Evolutionary conservation across 2,797 vertebrate genomes (phyloP).

Genomic region (Tolypeutes matacus): DNA sequence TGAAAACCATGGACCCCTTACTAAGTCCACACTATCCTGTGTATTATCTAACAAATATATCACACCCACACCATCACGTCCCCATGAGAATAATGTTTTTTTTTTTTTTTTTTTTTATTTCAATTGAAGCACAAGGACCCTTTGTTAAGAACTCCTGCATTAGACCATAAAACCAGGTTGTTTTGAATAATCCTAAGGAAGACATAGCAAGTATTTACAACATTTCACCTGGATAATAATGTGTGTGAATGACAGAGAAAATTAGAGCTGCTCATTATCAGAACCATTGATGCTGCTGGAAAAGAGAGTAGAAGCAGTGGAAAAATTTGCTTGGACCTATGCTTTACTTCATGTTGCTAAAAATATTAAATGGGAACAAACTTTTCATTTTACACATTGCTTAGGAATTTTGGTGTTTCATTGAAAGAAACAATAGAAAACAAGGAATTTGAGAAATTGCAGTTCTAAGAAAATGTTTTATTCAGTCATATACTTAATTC

Average conservation of each 20-base stretch:
- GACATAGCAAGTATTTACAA: not conserved
- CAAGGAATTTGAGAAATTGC: not conserved
- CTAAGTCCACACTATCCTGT: no score
- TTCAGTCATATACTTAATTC: not conserved
- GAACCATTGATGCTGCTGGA: not conserved
- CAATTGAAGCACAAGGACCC: no score
- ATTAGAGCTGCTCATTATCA: not conserved
- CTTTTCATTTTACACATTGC: not conserved
- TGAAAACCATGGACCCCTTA: no score
- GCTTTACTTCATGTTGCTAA: constrained; percentile 2
- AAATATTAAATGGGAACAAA: not conserved
- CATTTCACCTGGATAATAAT: not conserved
- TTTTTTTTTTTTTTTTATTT: no score
- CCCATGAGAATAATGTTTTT: no score
- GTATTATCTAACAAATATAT: no score
- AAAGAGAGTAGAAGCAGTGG: not conserved
- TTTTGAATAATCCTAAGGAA: not conserved
- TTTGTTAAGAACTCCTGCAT: not conserved
- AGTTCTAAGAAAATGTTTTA: not conserved
- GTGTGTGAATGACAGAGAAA: constrained; percentile 4
- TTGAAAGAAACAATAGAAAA: not conserved
- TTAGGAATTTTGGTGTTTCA: not conserved
- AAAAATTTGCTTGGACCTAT: not conserved
- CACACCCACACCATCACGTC: no score
- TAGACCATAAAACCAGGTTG: not conserved